phyloP scores from a whole-genome alignment of 2,113 vertebrate genomes.

The Origma solitaria region DNA sequence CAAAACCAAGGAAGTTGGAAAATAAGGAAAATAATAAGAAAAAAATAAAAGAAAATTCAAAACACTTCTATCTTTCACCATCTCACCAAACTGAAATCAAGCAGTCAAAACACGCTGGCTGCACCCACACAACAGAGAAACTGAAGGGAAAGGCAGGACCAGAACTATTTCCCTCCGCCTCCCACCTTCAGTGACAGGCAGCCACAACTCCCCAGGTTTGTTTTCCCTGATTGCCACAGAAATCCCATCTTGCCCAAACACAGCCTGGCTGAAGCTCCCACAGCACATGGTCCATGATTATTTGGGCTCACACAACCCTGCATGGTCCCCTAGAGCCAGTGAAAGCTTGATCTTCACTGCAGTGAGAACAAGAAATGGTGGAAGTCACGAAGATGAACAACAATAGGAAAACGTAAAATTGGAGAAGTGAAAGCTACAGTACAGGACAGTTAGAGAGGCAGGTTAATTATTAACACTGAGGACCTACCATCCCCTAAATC shows the following conservation, averaged over 20 bases:
- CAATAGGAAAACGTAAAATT: neutral
- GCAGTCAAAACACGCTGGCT: neutral
- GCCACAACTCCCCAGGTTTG: neutral
- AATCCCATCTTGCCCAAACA: neutral
- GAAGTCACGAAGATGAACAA: neutral
- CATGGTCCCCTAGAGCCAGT: neutral
- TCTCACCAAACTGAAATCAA: neutral
- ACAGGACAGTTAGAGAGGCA: neutral
- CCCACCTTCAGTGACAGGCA: neutral
- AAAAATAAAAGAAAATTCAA: neutral
- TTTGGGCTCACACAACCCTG: neutral
- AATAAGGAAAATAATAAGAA: neutral
- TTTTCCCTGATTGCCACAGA: neutral
- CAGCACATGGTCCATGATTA: neutral
- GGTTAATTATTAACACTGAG: conserved; percentile 44
- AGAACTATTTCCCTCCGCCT: neutral
- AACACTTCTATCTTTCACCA: neutral
- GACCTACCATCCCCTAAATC: neutral
- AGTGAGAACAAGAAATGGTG: neutral
- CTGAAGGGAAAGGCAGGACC: neutral
- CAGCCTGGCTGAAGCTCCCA: neutral
- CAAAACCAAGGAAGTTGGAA: neutral
- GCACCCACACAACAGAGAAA: neutral
- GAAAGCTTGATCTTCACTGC: neutral
- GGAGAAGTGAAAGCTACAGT: neutral